A percentile compares a stretch with the other conserved stretches of the same genome.
Evolutionary conservation across 1,140 invertebrate genomes (phyloP).

Genomic region (Maniola jurtina): DNA sequence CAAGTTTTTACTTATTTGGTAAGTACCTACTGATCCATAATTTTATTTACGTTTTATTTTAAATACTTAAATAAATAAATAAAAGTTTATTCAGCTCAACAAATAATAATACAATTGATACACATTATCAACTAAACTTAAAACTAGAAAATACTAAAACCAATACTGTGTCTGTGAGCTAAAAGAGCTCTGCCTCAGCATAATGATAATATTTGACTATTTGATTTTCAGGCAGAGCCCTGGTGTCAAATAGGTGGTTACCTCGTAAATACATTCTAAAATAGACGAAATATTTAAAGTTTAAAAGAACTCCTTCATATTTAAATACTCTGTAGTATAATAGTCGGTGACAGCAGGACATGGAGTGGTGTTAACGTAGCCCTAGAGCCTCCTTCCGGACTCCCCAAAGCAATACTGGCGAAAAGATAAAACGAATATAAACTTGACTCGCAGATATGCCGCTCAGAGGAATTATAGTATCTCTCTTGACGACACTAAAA

Average conservation of each 20-base stretch:
- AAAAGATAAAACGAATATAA: conserved; percentile 78
- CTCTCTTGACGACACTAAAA: conserved; percentile 70
- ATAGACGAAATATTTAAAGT: not conserved
- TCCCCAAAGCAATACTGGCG: conserved; percentile 70
- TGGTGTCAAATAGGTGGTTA: too few relatives aligned
- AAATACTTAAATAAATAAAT: too few relatives aligned
- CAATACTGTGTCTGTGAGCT: too few relatives aligned
- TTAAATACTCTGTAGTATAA: conserved; percentile 66
- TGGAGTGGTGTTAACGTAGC: conserved; percentile 66
- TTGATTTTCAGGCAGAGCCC: too few relatives aligned
- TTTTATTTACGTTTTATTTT: too few relatives aligned
- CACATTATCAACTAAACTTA: too few relatives aligned
- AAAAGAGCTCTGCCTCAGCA: too few relatives aligned
- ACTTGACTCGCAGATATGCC: conserved; percentile 72
- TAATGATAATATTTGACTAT: too few relatives aligned
- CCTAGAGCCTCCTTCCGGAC: conserved; percentile 69
- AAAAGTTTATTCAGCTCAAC: too few relatives aligned
- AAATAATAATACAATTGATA: too few relatives aligned
- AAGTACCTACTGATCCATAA: not conserved
- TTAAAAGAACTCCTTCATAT: conserved; percentile 51
- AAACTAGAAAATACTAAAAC: too few relatives aligned
- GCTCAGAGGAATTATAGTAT: conserved; percentile 73
- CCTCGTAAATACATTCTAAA: too few relatives aligned
- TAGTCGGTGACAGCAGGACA: conserved; percentile 50
- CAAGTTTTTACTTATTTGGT: not conserved